Percentiles rank a stretch among this genome's conserved stretches.
phyloP scores from a whole-genome alignment of 2,113 vertebrate genomes.

The Mastomys coucha region DNA sequence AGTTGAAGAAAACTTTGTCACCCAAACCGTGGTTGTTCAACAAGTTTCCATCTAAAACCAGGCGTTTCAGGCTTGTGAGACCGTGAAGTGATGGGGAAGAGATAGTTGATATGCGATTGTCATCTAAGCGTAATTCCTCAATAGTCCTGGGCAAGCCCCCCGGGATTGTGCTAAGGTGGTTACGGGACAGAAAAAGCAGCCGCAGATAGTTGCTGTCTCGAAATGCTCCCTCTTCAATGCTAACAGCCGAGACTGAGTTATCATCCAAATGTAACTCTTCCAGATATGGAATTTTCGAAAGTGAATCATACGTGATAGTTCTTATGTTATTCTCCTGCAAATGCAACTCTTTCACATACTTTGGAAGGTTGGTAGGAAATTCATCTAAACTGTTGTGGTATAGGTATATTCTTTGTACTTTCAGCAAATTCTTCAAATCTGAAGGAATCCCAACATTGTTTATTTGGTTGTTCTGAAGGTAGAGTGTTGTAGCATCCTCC shows the following conservation, averaged over 20 bases:
- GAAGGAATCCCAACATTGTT: slow-evolving; percentile 98
- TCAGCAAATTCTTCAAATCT: slow-evolving; percentile 93
- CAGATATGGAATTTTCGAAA: slow-evolving; percentile 97
- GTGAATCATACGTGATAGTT: slow-evolving; percentile 96
- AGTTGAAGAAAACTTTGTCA: slow-evolving; percentile 96
- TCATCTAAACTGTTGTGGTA: slow-evolving; percentile 99
- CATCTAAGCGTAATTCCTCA: slow-evolving; percentile 98
- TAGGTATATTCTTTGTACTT: slow-evolving; percentile 98
- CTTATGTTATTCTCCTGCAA: slow-evolving; percentile 99
- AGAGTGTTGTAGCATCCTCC: slow-evolving; percentile 97
- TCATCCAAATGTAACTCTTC: slow-evolving; percentile 99
- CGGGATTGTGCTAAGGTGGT: slow-evolving; percentile 98
- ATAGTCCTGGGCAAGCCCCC: slow-evolving; percentile 97
- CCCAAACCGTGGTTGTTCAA: slow-evolving; percentile 97
- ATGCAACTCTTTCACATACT: slow-evolving; percentile 97
- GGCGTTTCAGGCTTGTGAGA: slow-evolving; percentile 97
- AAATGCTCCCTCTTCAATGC: slow-evolving; percentile 98
- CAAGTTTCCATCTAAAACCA: slow-evolving; percentile 98
- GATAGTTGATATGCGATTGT: slow-evolving; percentile 99
- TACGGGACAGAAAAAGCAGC: slow-evolving; percentile 97
- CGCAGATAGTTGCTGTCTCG: slow-evolving; percentile 96
- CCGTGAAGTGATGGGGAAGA: slow-evolving; percentile 96
- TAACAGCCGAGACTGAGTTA: slow-evolving; percentile 98
- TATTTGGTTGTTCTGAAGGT: slow-evolving; percentile 99
- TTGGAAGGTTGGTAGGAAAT: slow-evolving; percentile 97